Evolutionary conservation across 2,113 vertebrate species (phyloP).

Genomic region (Bubo scandiacus): DNA sequence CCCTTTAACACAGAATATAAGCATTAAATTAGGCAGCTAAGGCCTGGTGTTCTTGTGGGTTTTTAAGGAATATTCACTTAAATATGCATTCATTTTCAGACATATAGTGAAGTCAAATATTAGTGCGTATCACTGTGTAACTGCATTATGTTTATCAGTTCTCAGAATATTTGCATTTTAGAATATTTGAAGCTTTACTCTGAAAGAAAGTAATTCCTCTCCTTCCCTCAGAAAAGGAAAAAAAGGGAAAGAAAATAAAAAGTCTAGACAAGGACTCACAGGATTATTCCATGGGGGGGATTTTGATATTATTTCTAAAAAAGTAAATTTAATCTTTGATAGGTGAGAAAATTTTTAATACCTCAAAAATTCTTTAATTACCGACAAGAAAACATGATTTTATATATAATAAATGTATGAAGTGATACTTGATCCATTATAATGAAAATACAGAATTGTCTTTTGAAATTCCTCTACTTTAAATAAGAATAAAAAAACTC

Average conservation of each 20-base stretch:
- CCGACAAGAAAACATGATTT: not conserved
- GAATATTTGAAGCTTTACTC: not conserved
- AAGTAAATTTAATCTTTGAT: not conserved
- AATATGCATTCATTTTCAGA: not conserved
- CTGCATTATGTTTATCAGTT: not conserved
- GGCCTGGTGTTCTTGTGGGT: not conserved
- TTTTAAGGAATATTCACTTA: not conserved
- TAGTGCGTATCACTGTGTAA: fast-evolving
- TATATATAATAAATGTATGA: not conserved
- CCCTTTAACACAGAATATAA: not conserved
- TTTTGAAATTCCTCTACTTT: not conserved
- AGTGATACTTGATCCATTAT: not conserved
- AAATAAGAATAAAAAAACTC: not conserved
- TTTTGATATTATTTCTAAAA: not conserved
- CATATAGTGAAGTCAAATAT: not conserved
- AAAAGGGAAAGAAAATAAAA: not conserved
- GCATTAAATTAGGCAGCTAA: not conserved
- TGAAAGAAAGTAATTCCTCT: not conserved
- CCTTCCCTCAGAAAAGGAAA: not conserved
- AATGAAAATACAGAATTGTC: not conserved
- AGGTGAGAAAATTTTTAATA: not conserved
- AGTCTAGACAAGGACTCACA: not conserved
- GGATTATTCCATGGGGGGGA: fast-evolving
- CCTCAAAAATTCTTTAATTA: not conserved
- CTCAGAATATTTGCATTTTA: not conserved